These are phyloP conservation scores for Cryptocephalus moraei DNA, from an alignment of 2,888 invertebrate species.

Conservation along the genomic window DNA sequence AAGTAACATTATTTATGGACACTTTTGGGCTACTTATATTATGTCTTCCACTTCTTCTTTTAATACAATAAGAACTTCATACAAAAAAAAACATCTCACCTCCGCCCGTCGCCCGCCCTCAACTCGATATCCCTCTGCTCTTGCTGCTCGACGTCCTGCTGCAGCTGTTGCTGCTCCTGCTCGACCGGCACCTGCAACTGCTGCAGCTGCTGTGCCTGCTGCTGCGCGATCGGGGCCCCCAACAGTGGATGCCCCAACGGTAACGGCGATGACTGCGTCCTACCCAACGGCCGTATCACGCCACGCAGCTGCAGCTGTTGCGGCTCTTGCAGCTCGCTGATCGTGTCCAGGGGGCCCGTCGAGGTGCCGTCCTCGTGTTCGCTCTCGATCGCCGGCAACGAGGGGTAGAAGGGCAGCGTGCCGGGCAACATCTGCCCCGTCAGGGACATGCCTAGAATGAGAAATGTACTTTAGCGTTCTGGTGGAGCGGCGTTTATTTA, in stretches of 20 bases:
- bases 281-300: conserved; percentile 63
- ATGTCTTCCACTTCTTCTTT: neutral
- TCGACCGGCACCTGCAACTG: conserved; percentile 79
- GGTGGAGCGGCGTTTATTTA: too few species aligned
- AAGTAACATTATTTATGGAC: too few species aligned
- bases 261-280: conserved; percentile 90
- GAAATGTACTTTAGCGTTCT: too few species aligned
- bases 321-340: conserved; percentile 34
- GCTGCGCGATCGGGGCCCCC: conserved; percentile 27
- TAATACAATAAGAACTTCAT: neutral
- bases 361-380: conserved; percentile 42
- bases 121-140: conserved; percentile 37
- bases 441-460: conserved; percentile 41
- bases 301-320: conserved; percentile 22
- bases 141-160: conserved; percentile 39
- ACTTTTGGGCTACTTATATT: too few species aligned
- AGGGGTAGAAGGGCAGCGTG: conserved; percentile 61
- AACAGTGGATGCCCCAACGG: conserved; percentile 85
- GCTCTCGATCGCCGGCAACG: conserved; percentile 48
- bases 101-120: conserved; percentile 39
- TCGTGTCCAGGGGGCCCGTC: conserved; percentile 34
- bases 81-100: conserved; percentile 19
- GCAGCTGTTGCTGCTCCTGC: conserved; percentile 73
- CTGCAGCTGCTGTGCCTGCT: conserved; percentile 40
- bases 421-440: conserved; percentile 59